Evolutionary conservation across 92 coral and sea anemone genomes (phyloP), one percentile per base, ranked within the genome.

Genomic region (Actinernus sp.): DNA sequence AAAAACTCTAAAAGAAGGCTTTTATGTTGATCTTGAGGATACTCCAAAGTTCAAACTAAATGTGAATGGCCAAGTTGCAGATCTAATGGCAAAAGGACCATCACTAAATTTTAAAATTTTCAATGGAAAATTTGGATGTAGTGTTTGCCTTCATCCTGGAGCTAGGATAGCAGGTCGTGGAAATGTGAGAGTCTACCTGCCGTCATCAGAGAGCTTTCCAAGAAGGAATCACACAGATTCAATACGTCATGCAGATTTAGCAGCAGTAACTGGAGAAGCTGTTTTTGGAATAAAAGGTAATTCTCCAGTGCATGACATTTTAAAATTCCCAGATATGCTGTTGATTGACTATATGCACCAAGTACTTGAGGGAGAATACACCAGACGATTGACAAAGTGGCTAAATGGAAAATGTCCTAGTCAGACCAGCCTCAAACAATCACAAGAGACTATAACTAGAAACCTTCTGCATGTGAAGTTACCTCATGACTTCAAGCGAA

Each of bases 401-500:
- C 63, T 86, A 3, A 36, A 29, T 10, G 68, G 78, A 24, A 31
- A 32, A 11, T 88, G 93, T 21, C 71, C 63, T 26, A 72, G 83
- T 79, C 54, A 49, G 3, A 27, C 47, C 4, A 41, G 39, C 32
- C 38, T 61, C 16, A 46, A 22, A 46, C 29, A 18, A 31, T 18
- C 37, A n/a, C 55, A 32, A 40, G 61, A 38, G 34, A 52, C 51
- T 20, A 27, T 78, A 24, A 62, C 48, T 29, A 28, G 49, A 13
- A 26, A 49, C 23, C 76, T 84, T 40, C 33, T 27, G 17, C 11
- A 30, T n/a, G 14, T 68, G 20, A 58, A 17, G 23, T 49, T 84
- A 49, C 93, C 81, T 18, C 88, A 81, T 81, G 93, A 87, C 31
- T 87, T 87, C 47, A 87, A 81, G 32, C 52, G 85, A 39, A 87